phyloP scores from a whole-genome alignment of 1,140 invertebrate species.

The Oryzaephilus surinamensis region DNA sequence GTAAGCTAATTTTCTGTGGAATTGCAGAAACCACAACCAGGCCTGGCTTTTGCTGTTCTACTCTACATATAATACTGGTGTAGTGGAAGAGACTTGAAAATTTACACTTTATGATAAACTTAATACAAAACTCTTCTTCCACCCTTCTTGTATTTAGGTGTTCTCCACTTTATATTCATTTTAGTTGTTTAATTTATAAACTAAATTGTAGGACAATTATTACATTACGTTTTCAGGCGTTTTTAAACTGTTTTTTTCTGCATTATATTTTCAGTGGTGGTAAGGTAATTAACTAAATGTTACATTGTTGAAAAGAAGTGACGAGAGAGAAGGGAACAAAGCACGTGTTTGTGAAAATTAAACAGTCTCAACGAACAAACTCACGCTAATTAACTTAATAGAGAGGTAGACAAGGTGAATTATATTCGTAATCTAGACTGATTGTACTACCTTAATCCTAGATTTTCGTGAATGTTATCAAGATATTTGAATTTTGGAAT shows the following conservation, averaged over 20 bases:
- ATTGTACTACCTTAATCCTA: conserved; percentile 11
- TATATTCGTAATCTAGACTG: conserved; percentile 14
- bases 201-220: background rate
- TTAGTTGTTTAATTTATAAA: conserved; percentile 10
- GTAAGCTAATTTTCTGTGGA: conserved; percentile 32
- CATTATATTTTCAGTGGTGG: background rate
- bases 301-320: background rate
- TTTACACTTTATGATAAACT: conserved; percentile 20
- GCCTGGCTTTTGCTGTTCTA: conserved; percentile 5
- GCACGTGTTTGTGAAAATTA: conserved; percentile 20
- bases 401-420: conserved; percentile 20
- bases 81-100: conserved; percentile 9
- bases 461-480: no score
- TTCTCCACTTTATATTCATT: no score
- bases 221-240: background rate
- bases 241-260: background rate
- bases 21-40: conserved; percentile 20
- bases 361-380: conserved; percentile 6
- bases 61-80: background rate
- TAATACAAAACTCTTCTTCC: no score
- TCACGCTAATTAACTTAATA: conserved; percentile 19
- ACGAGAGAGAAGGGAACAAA: background rate
- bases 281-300: background rate
- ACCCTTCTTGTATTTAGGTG: conserved; percentile 1
- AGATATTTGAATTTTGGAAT: no score